Evolutionary conservation across 2,113 vertebrate species (phyloP).

Genomic region (Salvelinus namaycush): DNA sequence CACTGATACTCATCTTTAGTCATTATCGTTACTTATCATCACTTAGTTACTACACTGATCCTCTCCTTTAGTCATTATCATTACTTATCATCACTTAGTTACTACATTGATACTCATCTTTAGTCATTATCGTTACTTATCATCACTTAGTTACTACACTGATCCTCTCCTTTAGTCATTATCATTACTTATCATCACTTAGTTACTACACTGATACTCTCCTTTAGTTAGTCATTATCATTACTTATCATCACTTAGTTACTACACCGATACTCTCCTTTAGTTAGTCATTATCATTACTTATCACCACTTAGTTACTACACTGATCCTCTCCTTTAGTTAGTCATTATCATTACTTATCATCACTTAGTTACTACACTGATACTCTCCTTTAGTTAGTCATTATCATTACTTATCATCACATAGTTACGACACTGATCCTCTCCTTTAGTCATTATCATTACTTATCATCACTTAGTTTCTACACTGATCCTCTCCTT

Average conservation of each 20-base stretch:
- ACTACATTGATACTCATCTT: not conserved
- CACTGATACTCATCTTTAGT: not conserved
- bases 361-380: not conserved
- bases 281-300: not conserved
- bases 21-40: not conserved
- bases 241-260: not conserved
- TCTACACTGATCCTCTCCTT: not conserved
- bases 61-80: not conserved
- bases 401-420: not conserved
- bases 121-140: not conserved
- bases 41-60: not conserved
- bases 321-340: not conserved
- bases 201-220: not conserved
- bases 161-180: no score
- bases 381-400: not conserved
- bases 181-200: no score
- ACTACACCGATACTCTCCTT: not conserved
- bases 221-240: not conserved
- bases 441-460: no score
- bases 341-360: not conserved
- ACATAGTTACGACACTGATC: not conserved
- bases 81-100: not conserved
- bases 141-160: not conserved
- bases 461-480: no score
- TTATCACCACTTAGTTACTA: not conserved